Base-by-base conservation (phyloP, 2,797 vertebrate genomes). In the Sebastes kiyomatsui region DNA sequence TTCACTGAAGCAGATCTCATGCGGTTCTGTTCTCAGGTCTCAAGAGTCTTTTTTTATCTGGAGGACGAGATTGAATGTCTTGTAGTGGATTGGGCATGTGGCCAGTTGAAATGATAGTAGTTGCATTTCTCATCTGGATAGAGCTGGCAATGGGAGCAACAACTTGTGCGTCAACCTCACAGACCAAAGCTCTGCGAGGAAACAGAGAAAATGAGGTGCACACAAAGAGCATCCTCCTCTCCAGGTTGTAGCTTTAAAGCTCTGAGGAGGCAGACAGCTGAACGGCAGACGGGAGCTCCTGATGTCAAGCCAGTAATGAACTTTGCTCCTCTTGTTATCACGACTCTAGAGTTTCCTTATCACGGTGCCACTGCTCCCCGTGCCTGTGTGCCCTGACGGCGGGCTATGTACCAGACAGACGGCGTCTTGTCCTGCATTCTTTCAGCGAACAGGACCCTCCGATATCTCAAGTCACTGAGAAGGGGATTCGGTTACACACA, bases 361-460 rank as follows among this genome's bases (percentile, higher is more conserved):
- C 92, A 69, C 38, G 70, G 88, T 89, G 90, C 87, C 88, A 84
- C 85, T 78, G 77, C 84, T 89, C 77, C 72, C 73, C 52, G 32
- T 64, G 83, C 87, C 83, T 89, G 83, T 92, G 92, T 86, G 89
- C 85, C 90, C 70, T 82, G 90, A 82, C 78, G 77, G 75, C 77
- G 20, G 90, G 89, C 88, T 89, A 60, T 69, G 75, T 87, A 88
- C 90, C 88, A 96, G 95, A 96, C 95, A 92, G 95, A 95, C 92
- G 94, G 84, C 92, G 91, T 93, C 91, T 93, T 94, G 94, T 96
- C 93, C 93, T 88, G 92, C 91, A 94, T 95, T 95, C 94, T 92
- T 94, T 87, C 87, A 68, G 80, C 76, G 85, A 94, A 94, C 88
- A 90, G 86, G 92, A 94, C 92, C 91, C 91, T 88, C 76, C 62